phyloP scores from a whole-genome alignment of 2,113 vertebrate species.

The Entosphenus tridentatus region DNA sequence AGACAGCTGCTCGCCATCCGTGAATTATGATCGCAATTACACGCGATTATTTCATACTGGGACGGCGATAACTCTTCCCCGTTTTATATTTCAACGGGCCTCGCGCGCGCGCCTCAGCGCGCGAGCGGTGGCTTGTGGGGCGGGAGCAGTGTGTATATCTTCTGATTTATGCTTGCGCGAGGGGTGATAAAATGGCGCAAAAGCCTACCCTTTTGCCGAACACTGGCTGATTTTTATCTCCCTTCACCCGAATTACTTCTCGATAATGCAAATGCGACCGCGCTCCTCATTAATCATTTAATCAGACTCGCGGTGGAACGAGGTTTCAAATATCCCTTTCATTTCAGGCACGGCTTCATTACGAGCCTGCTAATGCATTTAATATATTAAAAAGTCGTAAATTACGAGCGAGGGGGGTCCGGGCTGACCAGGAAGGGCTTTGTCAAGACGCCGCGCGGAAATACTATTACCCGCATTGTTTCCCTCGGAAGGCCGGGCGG shows the following conservation, averaged over 20 bases:
- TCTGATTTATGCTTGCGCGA: slow-evolving; percentile 5
- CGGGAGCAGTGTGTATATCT: slow-evolving; percentile 5
- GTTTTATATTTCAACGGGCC: slow-evolving; percentile 5
- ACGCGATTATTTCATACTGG: slow-evolving; percentile 6
- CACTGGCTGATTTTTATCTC: slow-evolving; percentile 45
- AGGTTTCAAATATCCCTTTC: slow-evolving; percentile 99
- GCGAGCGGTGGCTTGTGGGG: slow-evolving; percentile 1
- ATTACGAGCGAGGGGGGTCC: slow-evolving; percentile 24
- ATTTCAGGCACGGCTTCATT: slow-evolving; percentile 78
- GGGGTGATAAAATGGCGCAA: not conserved
- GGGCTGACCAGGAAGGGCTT: too few relatives aligned
- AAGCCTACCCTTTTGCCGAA: slow-evolving; percentile 13
- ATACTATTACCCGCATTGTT: too few relatives aligned
- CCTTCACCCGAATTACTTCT: slow-evolving; percentile 95
- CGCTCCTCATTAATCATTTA: slow-evolving; percentile 99
- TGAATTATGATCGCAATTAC: slow-evolving; percentile 6
- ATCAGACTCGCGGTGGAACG: slow-evolving; percentile 97
- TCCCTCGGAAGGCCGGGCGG: too few relatives aligned
- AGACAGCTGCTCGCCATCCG: not conserved
- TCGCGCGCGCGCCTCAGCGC: not conserved
- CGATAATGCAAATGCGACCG: slow-evolving; percentile 94
- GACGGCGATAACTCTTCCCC: slow-evolving; percentile 4
- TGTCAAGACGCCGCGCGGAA: too few relatives aligned
- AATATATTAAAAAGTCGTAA: slow-evolving; percentile 99
- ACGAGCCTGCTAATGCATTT: slow-evolving; percentile 84